Evolutionary conservation across 2,797 vertebrate species (phyloP).

Genomic region (Sardinella longiceps): DNA sequence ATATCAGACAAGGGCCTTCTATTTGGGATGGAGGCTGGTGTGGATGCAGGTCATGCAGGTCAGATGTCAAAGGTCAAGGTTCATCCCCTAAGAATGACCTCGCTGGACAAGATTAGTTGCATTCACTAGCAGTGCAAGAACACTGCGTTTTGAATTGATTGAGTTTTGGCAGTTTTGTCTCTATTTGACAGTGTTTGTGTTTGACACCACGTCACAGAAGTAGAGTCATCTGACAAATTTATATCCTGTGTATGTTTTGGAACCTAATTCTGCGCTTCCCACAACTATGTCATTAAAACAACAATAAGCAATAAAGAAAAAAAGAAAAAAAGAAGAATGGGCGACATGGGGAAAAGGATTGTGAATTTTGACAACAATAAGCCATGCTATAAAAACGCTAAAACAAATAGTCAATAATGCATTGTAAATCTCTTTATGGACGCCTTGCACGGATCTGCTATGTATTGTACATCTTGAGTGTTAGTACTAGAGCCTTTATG

Average conservation of each 20-base stretch:
- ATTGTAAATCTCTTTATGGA: not conserved
- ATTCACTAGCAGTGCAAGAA: not conserved
- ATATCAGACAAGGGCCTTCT: conserved; percentile 28
- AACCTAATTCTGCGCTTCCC: not conserved
- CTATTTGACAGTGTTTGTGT: not conserved
- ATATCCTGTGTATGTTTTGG: not conserved
- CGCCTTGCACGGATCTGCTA: not conserved
- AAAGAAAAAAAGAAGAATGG: not conserved
- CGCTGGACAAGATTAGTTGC: not conserved
- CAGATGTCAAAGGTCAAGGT: conserved; percentile 28
- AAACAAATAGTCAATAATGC: not conserved
- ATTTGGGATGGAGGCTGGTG: conserved; percentile 14
- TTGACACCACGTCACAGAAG: not conserved
- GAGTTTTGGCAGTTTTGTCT: not conserved
- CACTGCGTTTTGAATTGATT: not conserved
- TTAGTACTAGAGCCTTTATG: not conserved
- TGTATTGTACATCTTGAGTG: not conserved
- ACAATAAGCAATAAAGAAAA: not conserved
- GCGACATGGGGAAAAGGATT: not conserved
- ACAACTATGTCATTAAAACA: not conserved
- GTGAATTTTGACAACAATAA: not conserved
- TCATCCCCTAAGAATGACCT: not conserved
- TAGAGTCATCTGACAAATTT: not conserved
- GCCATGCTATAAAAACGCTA: not conserved
- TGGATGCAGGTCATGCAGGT: conserved; percentile 38